These are phyloP conservation scores for Petroica traversi DNA, from an alignment of 2,113 vertebrate genomes.

Conservation along the genomic window DNA sequence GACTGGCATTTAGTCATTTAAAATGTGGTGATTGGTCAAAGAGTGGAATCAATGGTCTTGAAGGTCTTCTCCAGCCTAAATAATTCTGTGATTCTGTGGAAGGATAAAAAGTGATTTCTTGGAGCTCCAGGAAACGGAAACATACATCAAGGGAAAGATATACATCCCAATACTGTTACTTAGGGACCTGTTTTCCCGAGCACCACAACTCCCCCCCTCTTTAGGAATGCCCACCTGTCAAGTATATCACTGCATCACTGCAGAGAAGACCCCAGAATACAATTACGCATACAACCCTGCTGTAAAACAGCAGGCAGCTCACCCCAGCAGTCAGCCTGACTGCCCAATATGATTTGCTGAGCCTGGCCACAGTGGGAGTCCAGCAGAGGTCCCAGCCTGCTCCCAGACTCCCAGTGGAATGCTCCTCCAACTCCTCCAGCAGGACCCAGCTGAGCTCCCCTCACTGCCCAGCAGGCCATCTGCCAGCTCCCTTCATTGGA, in stretches of 20 bases:
- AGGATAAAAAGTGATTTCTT: background rate
- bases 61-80: background rate
- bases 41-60: background rate
- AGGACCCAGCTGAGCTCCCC: accelerated
- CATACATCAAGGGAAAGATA: background rate
- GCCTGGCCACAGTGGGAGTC: background rate
- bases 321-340: background rate
- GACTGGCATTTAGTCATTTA: accelerated
- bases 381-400: accelerated
- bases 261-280: background rate
- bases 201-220: background rate
- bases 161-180: background rate
- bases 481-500: background rate
- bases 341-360: background rate
- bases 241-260: background rate
- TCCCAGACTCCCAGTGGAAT: background rate
- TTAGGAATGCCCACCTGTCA: accelerated
- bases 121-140: background rate
- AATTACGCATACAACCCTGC: background rate
- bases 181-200: background rate
- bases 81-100: background rate
- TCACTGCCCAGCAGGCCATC: background rate
- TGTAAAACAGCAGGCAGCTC: background rate
- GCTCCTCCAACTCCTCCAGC: background rate
- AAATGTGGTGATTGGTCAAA: background rate